Conservation (phyloP, 2,888 invertebrate species). For the Meiosimyza platycephala region DNA sequence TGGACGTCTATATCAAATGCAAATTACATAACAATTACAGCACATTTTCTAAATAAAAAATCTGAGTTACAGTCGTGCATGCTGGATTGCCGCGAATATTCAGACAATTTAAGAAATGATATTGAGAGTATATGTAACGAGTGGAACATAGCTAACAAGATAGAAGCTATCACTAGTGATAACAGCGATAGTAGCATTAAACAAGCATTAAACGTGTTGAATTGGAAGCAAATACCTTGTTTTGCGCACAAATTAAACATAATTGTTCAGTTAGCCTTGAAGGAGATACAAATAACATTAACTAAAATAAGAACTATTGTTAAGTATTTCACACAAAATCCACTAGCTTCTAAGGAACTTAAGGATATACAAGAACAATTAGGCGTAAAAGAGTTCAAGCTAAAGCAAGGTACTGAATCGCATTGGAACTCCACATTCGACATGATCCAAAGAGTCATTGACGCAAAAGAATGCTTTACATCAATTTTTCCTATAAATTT, state of each 20-base stretch:
- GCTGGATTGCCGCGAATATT: not conserved
- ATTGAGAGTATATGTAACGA: not conserved
- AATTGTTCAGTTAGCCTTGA: not conserved
- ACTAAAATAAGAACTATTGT: not conserved
- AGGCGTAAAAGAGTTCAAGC: not conserved
- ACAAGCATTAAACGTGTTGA: not conserved
- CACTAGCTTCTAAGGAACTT: not conserved
- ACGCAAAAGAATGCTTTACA: no score
- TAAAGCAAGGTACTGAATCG: not conserved
- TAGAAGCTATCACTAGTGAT: not conserved
- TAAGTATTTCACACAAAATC: not conserved
- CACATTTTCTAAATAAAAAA: no score
- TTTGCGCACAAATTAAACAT: not conserved
- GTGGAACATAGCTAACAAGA: not conserved
- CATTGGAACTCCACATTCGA: not conserved
- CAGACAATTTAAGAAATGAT: not conserved
- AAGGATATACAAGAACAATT: not conserved
- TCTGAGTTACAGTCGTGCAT: not conserved
- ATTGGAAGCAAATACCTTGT: constrained; percentile 4
- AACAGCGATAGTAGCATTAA: not conserved
- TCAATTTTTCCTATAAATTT: no score
- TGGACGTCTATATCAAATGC: constrained; percentile 5
- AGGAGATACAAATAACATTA: not conserved
- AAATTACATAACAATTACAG: not conserved
- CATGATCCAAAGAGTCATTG: no score